Base-by-base conservation (phyloP, 1,140 invertebrate species). In the Laodelphax striatellus region DNA sequence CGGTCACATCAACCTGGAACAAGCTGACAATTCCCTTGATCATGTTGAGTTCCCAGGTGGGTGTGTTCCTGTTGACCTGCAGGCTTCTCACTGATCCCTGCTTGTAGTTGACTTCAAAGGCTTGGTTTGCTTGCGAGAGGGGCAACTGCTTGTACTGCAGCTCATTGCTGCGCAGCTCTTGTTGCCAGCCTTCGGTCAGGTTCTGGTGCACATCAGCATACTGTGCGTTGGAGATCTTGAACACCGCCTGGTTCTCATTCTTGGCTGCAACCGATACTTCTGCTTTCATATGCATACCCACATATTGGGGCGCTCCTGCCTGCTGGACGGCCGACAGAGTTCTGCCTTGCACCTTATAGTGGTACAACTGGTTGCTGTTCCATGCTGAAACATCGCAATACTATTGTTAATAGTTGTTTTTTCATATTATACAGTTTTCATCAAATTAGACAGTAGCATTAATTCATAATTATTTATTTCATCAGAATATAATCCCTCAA, bases 11-110 rank as follows among this genome's bases (percentile, higher is more conserved):
- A 8, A 85, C 69, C 71, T 87, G 84, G 17, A 85, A 70, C 63
- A 83, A 78, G 66, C 81, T 78, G 13, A 81, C 71, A 41, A 86
- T 72, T 75, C 77, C 77, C 68, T 85, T 85, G 44, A 86, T 69
- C 42, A 86, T 71, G 69, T 87, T 88, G 24, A 84, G 76, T 66
- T 86, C 77, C 72, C 79, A 79, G 10, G 79, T 76, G 5, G 77
- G 69, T 1, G 81, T 58, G 22, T 74, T 67, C 38, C 76, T 68
- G 19, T 76, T 74, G 4, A 85, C 74, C 34, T 38, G 34, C 34
- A 38, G 34, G 11, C 34, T 28, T 42, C 58, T 64, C 61, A 70
- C 70, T 52, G 79, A 71, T 22, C 84, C 84, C 24, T 80, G 76
- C 34, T 78, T 71, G 43, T 82, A 60, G n/a, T 70, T 70, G 46